Conservation (phyloP, 2,888 invertebrate genomes). For the Steinernema scapterisci region DNA sequence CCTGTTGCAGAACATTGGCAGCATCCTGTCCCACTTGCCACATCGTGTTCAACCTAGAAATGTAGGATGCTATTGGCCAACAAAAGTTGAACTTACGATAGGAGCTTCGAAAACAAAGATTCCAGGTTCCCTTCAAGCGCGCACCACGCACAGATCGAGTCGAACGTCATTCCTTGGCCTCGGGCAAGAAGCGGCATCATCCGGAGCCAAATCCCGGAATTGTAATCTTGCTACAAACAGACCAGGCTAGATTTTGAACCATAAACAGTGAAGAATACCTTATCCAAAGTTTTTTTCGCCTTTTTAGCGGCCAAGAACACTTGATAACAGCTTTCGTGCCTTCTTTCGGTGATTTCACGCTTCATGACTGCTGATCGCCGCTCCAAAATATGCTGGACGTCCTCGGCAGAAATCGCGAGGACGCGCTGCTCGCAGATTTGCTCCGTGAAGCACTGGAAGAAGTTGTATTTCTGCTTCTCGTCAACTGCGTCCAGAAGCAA, state of each 20-base stretch:
- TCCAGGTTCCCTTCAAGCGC: conserved; percentile 37
- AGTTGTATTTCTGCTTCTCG: background rate
- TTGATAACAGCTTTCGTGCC: background rate
- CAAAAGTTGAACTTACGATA: conserved; percentile 28
- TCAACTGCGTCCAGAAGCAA: background rate
- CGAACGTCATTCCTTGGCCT: conserved; percentile 41
- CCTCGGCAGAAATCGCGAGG: background rate
- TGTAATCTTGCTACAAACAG: conserved; percentile 34
- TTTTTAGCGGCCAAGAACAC: conserved; percentile 3
- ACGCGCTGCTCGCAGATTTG: background rate
- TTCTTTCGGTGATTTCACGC: conserved; percentile 2
- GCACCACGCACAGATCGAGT: conserved; percentile 41
- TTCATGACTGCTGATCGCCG: background rate
- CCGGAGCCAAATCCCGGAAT: conserved; percentile 28
- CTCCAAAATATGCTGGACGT: background rate
- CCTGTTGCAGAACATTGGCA: background rate
- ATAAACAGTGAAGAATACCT: background rate
- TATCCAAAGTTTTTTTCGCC: background rate
- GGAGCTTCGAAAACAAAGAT: conserved; percentile 35
- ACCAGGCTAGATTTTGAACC: background rate
- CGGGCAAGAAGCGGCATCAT: conserved; percentile 43
- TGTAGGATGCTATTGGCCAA: too few species aligned
- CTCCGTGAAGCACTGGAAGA: background rate
- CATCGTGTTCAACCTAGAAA: conserved; percentile 2
- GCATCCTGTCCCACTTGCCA: background rate